Evolutionary conservation across 2,113 vertebrate species (phyloP).

Genomic region (Noturus placidus): DNA sequence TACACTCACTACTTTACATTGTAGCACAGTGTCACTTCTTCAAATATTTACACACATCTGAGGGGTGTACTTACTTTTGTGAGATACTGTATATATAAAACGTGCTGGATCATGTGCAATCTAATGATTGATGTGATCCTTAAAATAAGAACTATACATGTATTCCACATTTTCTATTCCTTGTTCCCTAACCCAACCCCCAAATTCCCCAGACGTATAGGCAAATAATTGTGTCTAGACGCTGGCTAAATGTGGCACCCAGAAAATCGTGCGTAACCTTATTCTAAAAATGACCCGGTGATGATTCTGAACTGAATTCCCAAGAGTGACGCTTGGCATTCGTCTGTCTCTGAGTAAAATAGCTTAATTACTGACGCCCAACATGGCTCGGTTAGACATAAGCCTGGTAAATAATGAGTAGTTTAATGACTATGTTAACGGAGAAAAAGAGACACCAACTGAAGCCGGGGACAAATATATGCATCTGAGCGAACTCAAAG

Average conservation of each 20-base stretch:
- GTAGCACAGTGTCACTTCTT: too few relatives aligned
- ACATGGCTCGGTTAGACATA: not conserved
- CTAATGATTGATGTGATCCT: not conserved
- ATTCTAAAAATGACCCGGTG: not conserved
- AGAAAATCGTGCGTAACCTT: not conserved
- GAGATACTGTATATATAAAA: too few relatives aligned
- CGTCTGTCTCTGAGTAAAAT: not conserved
- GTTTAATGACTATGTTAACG: not conserved
- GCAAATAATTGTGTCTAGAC: not conserved
- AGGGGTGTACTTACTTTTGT: too few relatives aligned
- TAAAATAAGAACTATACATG: not conserved
- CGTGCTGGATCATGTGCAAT: too few relatives aligned
- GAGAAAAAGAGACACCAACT: constrained; percentile 53
- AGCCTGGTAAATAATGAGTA: not conserved
- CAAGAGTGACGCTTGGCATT: not conserved
- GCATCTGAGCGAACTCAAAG: constrained; percentile 33
- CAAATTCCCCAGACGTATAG: not conserved
- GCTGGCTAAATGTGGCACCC: not conserved
- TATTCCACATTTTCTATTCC: not conserved
- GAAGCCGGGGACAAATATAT: constrained; percentile 59
- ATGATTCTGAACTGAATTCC: not conserved
- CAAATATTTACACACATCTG: too few relatives aligned
- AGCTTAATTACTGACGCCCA: not conserved
- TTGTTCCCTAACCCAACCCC: not conserved
- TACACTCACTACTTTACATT: too few relatives aligned